Conservation (phyloP, 1,140 invertebrate species). For the Drosophila suzukii region DNA sequence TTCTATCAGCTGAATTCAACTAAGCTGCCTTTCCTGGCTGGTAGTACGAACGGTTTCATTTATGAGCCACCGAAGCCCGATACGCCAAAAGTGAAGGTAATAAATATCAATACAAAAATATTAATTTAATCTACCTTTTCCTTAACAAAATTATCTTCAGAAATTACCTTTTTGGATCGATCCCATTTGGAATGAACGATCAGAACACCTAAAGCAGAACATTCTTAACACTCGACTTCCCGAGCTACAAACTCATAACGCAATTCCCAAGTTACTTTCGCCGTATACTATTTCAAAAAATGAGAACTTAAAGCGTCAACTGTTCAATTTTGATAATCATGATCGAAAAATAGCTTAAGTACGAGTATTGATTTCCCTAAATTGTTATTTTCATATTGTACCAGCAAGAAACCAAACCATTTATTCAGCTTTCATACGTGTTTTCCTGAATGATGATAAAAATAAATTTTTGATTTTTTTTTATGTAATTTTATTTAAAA, state of each 20-base stretch:
- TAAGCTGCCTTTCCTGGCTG: neutral
- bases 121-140: neutral
- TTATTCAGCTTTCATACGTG: too few relatives aligned
- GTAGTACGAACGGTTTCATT: conserved; percentile 23
- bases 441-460: too few relatives aligned
- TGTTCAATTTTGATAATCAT: conserved; percentile 77
- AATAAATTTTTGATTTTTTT: too few relatives aligned
- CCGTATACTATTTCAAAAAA: conserved; percentile 79
- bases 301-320: conserved; percentile 75
- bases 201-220: conserved; percentile 42
- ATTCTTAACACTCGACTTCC: conserved; percentile 72
- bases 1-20: conserved; percentile 19
- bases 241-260: conserved; percentile 64
- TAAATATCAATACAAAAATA: neutral
- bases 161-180: conserved; percentile 81
- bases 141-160: conserved; percentile 23
- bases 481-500: too few relatives aligned
- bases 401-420: too few relatives aligned
- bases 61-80: conserved; percentile 83
- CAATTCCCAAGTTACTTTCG: conserved; percentile 68
- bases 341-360: conserved; percentile 78
- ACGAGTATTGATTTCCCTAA: too few relatives aligned
- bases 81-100: conserved; percentile 82
- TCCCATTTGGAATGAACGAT: conserved; percentile 76
- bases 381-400: too few relatives aligned